These are phyloP conservation scores for Drosophila yakuba DNA, from an alignment of 1,140 invertebrate genomes.

Conservation along the genomic window DNA sequence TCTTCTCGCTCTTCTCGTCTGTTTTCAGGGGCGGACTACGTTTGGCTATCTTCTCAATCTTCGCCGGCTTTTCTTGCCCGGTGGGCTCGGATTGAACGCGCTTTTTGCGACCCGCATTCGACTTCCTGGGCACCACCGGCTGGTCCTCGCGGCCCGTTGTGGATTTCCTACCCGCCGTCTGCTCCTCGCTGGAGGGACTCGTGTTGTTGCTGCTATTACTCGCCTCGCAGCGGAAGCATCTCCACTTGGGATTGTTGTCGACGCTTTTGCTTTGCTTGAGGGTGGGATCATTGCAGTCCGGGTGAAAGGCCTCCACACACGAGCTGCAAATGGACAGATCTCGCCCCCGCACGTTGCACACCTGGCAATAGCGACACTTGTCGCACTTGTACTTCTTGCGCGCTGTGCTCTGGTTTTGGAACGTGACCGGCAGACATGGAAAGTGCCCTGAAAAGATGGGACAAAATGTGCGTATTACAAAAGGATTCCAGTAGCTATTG, in stretches of 20 bases:
- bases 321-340: constrained; percentile 48
- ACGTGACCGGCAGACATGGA: constrained; percentile 36
- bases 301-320: constrained; percentile 60
- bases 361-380: constrained; percentile 55
- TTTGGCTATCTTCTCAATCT: constrained; percentile 18
- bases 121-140: constrained; percentile 26
- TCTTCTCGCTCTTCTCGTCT: not conserved
- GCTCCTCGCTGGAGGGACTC: constrained; percentile 8
- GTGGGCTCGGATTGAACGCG: constrained; percentile 45
- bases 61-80: constrained; percentile 8
- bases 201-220: not conserved
- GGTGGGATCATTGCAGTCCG: constrained; percentile 59
- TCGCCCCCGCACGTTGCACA: constrained; percentile 23
- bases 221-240: constrained; percentile 55
- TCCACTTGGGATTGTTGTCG: constrained; percentile 56
- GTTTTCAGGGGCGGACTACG: not conserved
- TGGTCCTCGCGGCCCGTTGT: constrained; percentile 1
- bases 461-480: not conserved
- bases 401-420: constrained; percentile 46
- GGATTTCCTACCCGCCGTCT: constrained; percentile 20
- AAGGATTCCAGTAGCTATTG: too few species aligned
- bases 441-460: constrained; percentile 56
- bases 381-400: constrained; percentile 66
- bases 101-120: constrained; percentile 58
- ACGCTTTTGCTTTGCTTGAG: constrained; percentile 14